Evolutionary conservation across 2,888 invertebrate genomes (phyloP), one percentile per base, ranked within the genome.

Genomic region (Dusona sp.): DNA sequence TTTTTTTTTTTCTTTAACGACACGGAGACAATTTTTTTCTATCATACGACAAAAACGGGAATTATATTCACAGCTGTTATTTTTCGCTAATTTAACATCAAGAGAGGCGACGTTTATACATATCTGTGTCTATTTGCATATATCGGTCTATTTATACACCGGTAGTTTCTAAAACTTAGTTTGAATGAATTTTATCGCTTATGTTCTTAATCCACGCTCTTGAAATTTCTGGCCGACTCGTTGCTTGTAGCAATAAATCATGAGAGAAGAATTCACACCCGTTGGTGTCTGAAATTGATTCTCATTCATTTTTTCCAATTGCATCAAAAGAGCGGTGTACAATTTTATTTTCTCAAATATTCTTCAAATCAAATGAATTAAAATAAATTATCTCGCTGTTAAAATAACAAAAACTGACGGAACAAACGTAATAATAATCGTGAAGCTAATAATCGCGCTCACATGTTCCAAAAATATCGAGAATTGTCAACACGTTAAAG

Each of bases 181-280:
- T 36, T 73, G 54, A 73, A 73, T 73, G 73, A 73, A 54, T 73
- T 73, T 73, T 36, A 73, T 57, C 36, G 3, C 22, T 38, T 22
- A 7, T 22, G 16, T 38, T 54, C 22, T 25, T 73, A 33, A 54
- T 36, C 72, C 16, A 51, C 33, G n/a, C 36, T 38, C 36, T 74
- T 51, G 36, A 54, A 51, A 48, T 33, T 33, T 38, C 36, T 25
- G 51, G 9, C 51, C n/a, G 22, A 29, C 19, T 8, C 25, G n/a
- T 36, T 38, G 73, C 38, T 74, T 33, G n/a, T 38, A 13, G 36
- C 57, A 38, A 74, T 38, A 57, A 74, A 74, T 74, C 57, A 38
- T 74, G 57, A 57, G 11, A 36, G 54, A 19, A 70, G 70, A 45
- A 16, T 29, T 29, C 61, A 4, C 54, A 54, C 54, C 29, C 29